phyloP scores from a whole-genome alignment of 2,797 vertebrate genomes.

The Taenioides sp. region DNA sequence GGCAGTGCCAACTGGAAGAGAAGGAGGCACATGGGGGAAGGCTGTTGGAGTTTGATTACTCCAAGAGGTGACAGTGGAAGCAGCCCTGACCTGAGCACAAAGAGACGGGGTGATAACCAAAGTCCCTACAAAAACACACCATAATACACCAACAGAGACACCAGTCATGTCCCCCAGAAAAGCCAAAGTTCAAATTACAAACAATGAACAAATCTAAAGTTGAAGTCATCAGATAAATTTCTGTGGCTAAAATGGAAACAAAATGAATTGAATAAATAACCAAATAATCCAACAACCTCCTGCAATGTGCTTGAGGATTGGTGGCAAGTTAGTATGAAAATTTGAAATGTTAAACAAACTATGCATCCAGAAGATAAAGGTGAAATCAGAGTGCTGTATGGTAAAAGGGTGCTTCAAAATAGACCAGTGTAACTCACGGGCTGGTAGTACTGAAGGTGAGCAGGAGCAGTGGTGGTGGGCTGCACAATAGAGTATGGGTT shows the following conservation, averaged over 20 bases:
- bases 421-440: slow-evolving; percentile 59
- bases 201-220: neutral
- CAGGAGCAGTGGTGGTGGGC: slow-evolving; percentile 51
- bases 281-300: neutral
- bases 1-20: slow-evolving; percentile 81
- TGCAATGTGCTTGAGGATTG: neutral
- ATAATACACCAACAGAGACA: slow-evolving; percentile 10
- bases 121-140: slow-evolving; percentile 12
- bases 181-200: slow-evolving; percentile 6
- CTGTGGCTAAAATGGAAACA: slow-evolving; percentile 23
- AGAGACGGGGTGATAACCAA: slow-evolving; percentile 75
- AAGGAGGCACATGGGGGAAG: slow-evolving; percentile 90
- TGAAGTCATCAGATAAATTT: neutral
- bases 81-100: slow-evolving; percentile 97
- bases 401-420: neutral
- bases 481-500: slow-evolving; percentile 71
- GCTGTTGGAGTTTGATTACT: slow-evolving; percentile 99
- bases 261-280: slow-evolving; percentile 1
- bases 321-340: neutral
- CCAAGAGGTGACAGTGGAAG: slow-evolving; percentile 98
- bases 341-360: neutral
- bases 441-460: slow-evolving; percentile 75
- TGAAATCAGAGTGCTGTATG: neutral
- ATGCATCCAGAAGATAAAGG: neutral
- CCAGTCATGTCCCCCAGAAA: neutral